A percentile compares a stretch with the other conserved stretches of the same genome.
Conservation (phyloP, 2,888 invertebrate genomes). For the Polymixis lichenea region DNA sequence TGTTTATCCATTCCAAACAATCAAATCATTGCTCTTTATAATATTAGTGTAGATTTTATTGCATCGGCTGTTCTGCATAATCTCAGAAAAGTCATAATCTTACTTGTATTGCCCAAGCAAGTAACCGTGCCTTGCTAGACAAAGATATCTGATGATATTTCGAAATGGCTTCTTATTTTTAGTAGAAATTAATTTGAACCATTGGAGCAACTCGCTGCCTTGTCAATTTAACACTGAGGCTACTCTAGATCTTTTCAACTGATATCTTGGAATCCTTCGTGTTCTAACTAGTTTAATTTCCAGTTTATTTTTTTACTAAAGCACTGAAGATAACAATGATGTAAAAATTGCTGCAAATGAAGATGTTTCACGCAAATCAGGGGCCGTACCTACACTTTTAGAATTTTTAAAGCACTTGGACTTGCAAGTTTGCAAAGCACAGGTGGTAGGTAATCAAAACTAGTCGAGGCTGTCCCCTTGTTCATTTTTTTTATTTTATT, state of each 20-base stretch:
- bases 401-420: not conserved
- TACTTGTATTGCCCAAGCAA: too few relatives aligned
- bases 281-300: not conserved
- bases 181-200: not conserved
- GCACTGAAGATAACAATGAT: not conserved
- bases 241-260: not conserved
- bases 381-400: too few relatives aligned
- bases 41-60: not conserved
- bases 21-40: too few relatives aligned
- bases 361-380: not conserved
- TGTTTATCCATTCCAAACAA: too few relatives aligned
- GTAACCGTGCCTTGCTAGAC: not conserved
- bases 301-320: not conserved
- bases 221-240: not conserved
- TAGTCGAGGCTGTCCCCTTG: not conserved
- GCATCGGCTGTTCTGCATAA: not conserved
- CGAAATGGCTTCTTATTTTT: not conserved
- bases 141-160: too few relatives aligned
- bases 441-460: too few relatives aligned
- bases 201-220: not conserved
- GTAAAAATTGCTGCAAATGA: not conserved
- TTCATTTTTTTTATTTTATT: not conserved
- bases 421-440: not conserved
- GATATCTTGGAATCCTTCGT: not conserved
- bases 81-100: too few relatives aligned